These are phyloP conservation scores for Lymantria monacha DNA, from an alignment of 2,888 invertebrate genomes.

Conservation along the genomic window DNA sequence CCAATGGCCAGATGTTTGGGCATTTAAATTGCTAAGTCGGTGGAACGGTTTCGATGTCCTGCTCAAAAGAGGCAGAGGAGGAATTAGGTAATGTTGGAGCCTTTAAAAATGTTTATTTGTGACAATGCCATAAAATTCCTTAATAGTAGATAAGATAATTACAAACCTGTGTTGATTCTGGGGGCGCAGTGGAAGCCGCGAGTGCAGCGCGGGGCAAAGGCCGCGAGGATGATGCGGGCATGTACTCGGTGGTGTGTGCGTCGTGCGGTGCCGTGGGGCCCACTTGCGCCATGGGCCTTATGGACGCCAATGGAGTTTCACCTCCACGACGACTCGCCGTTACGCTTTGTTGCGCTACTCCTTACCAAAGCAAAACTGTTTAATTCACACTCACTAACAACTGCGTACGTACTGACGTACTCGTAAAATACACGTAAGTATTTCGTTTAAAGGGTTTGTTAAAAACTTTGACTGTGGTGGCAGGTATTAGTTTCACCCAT, in stretches of 20 bases:
- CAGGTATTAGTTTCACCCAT: no score
- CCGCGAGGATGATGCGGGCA: constrained; percentile 91
- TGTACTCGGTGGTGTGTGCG: constrained; percentile 87
- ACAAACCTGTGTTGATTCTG: constrained; percentile 65
- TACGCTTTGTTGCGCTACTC: constrained; percentile 74
- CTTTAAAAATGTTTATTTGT: no score
- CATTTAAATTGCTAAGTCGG: no score
- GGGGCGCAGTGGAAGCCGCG: constrained; percentile 84
- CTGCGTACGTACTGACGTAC: not conserved
- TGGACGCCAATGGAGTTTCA: constrained; percentile 94
- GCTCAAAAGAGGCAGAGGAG: no score
- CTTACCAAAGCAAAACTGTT: constrained; percentile 32
- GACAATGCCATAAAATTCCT: no score
- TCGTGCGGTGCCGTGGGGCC: constrained; percentile 88
- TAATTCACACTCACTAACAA: constrained; percentile 1
- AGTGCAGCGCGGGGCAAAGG: constrained; percentile 83
- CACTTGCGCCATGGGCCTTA: constrained; percentile 93
- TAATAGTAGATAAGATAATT: not conserved
- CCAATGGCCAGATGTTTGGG: no score
- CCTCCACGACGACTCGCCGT: constrained; percentile 85
- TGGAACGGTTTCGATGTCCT: no score
- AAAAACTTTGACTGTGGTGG: no score
- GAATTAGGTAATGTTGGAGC: no score
- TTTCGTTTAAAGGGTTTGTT: no score
- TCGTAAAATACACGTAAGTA: no score